phyloP scores from a whole-genome alignment of 1,140 invertebrate genomes.

The Drosophila rufa region DNA sequence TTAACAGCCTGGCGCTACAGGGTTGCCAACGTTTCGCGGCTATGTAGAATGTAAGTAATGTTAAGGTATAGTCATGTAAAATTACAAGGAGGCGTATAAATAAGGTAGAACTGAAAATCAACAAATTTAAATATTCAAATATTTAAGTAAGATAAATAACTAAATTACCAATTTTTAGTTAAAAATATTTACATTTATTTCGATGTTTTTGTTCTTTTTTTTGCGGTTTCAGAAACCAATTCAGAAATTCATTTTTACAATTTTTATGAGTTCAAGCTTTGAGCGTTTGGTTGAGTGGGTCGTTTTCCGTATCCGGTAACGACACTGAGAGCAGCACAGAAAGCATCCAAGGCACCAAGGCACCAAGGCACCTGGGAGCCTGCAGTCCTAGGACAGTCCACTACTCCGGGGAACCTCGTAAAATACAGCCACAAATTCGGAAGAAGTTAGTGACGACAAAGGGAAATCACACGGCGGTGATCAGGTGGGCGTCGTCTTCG shows the following conservation, averaged over 20 bases:
- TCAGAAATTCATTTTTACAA: constrained; percentile 58
- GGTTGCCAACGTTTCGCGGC: not conserved
- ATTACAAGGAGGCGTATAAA: not conserved
- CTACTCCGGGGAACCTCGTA: constrained; percentile 15
- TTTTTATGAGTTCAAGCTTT: constrained; percentile 60
- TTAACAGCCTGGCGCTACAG: not conserved
- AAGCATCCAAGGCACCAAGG: constrained; percentile 5
- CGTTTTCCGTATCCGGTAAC: constrained; percentile 16
- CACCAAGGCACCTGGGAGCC: constrained; percentile 12
- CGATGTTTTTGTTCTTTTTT: constrained; percentile 37
- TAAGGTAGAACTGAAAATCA: no score
- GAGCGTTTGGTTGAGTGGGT: constrained; percentile 28
- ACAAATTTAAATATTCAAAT: no score
- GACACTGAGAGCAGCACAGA: constrained; percentile 25
- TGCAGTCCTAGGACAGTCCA: constrained; percentile 17
- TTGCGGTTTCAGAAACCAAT: constrained; percentile 73
- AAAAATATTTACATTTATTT: constrained; percentile 82
- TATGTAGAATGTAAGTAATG: not conserved
- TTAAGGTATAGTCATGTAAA: not conserved
- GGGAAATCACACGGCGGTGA: constrained; percentile 67
- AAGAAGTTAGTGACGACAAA: not conserved
- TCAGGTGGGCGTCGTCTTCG: constrained; percentile 77
- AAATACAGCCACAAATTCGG: constrained; percentile 44
- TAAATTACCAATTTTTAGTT: constrained; percentile 14
- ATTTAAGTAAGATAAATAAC: no score